These are phyloP conservation scores for Thunnus thynnus DNA, from an alignment of 2,113 vertebrate genomes.

Conservation along the genomic window DNA sequence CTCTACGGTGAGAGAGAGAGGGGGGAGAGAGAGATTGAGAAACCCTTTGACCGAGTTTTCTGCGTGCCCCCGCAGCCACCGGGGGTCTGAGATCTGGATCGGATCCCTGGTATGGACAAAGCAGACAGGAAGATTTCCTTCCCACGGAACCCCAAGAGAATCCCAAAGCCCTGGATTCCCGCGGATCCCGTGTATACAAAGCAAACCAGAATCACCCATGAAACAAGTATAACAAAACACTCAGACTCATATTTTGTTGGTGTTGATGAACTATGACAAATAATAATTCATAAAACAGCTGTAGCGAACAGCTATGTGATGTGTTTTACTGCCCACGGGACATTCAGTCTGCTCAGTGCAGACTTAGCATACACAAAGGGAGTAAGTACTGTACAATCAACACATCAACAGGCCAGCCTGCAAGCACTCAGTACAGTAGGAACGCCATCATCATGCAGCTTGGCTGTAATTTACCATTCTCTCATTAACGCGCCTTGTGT, in stretches of 20 bases:
- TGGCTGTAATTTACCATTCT: constrained; percentile 40
- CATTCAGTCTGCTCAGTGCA: background rate
- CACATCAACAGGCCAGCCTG: constrained; percentile 16
- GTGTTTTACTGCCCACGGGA: background rate
- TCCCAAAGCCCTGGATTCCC: constrained; percentile 30
- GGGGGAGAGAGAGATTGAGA: constrained; percentile 5
- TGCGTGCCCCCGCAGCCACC: constrained; percentile 59
- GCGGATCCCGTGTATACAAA: constrained; percentile 2
- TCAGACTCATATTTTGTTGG: background rate
- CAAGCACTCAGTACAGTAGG: constrained; percentile 1
- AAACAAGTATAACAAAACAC: constrained; percentile 6
- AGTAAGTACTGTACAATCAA: constrained; percentile 16
- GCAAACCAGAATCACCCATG: background rate
- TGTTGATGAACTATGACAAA: constrained; percentile 8
- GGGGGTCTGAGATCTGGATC: constrained; percentile 70
- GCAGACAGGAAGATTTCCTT: constrained; percentile 73
- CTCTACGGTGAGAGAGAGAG: background rate
- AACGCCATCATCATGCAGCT: constrained; percentile 35
- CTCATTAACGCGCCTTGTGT: constrained; percentile 53
- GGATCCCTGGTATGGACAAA: constrained; percentile 65
- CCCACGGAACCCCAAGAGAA: constrained; percentile 66
- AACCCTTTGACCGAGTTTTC: constrained; percentile 75
- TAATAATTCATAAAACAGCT: constrained; percentile 17
- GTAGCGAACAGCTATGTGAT: background rate
- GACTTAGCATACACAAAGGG: background rate